A percentile compares a stretch with the other conserved stretches of the same genome.
Evolutionary conservation across 2,888 invertebrate genomes (phyloP).

Genomic region (Fragum fragum): DNA sequence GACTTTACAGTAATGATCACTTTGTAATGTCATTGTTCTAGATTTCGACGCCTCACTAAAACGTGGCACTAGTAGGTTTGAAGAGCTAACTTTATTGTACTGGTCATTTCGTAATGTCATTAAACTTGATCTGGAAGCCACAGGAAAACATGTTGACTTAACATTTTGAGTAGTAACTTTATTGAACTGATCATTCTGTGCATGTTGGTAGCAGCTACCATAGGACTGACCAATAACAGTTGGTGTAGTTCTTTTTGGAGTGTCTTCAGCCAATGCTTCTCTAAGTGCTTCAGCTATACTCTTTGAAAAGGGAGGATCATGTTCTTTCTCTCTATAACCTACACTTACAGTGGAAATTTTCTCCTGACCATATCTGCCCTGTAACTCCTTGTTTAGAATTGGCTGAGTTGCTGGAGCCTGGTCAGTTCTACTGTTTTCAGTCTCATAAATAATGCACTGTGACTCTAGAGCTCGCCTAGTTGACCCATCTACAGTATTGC

Average conservation of each 20-base stretch:
- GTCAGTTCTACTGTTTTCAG: background rate
- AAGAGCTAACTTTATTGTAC: too few species aligned
- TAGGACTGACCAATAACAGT: background rate
- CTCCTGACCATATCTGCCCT: background rate
- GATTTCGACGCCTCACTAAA: too few species aligned
- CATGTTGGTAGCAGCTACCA: background rate
- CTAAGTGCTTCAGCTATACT: background rate
- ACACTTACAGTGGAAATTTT: background rate
- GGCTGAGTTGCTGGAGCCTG: too few species aligned
- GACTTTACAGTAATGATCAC: background rate
- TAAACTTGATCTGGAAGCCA: too few species aligned
- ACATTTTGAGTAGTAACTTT: background rate
- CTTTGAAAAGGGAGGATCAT: background rate
- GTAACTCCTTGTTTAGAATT: background rate
- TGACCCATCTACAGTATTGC: slow-evolving; percentile 13
- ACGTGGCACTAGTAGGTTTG: too few species aligned
- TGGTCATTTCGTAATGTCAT: too few species aligned
- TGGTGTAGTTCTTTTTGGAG: too few species aligned
- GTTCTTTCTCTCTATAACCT: too few species aligned
- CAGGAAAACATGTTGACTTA: background rate
- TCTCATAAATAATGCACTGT: background rate
- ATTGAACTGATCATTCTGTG: background rate
- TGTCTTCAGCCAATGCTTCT: background rate
- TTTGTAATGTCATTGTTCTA: background rate
- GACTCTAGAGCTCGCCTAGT: slow-evolving; percentile 17